These are phyloP conservation scores for Plotosus lineatus DNA, from an alignment of 2,113 vertebrate species.

Conservation along the genomic window DNA sequence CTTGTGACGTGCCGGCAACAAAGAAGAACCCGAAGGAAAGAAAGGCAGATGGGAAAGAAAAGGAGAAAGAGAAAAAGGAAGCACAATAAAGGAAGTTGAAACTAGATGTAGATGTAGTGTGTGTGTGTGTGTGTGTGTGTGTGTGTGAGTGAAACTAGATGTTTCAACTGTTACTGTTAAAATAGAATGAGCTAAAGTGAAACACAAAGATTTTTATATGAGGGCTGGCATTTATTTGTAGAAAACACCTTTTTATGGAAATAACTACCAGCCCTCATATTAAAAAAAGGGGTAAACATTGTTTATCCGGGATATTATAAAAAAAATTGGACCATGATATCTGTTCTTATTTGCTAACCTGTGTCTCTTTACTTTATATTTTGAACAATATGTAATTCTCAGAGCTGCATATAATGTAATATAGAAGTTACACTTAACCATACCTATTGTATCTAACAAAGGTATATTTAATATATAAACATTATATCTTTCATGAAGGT, in stretches of 20 bases:
- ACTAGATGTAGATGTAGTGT: not conserved
- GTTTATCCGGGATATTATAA: too few relatives aligned
- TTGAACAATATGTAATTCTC: not conserved
- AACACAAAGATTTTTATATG: not conserved
- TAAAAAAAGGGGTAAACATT: too few relatives aligned
- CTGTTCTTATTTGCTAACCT: not conserved
- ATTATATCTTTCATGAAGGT: not conserved
- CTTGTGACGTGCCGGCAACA: not conserved
- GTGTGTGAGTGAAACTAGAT: too few relatives aligned
- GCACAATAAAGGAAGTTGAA: not conserved
- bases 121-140: too few relatives aligned
- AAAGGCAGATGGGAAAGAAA: not conserved
- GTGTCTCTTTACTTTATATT: not conserved
- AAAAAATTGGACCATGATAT: not conserved
- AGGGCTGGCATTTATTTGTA: not conserved
- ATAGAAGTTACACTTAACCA: not conserved
- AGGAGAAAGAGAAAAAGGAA: not conserved
- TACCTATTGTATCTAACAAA: not conserved
- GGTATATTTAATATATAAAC: not conserved
- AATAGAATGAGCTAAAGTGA: not conserved
- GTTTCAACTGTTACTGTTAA: not conserved
- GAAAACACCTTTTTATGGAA: too few relatives aligned
- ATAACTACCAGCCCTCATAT: too few relatives aligned
- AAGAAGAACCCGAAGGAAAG: not conserved
- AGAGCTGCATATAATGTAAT: not conserved